phyloP scores from a whole-genome alignment of 2,797 vertebrate genomes.

The Myotis vivesi region DNA sequence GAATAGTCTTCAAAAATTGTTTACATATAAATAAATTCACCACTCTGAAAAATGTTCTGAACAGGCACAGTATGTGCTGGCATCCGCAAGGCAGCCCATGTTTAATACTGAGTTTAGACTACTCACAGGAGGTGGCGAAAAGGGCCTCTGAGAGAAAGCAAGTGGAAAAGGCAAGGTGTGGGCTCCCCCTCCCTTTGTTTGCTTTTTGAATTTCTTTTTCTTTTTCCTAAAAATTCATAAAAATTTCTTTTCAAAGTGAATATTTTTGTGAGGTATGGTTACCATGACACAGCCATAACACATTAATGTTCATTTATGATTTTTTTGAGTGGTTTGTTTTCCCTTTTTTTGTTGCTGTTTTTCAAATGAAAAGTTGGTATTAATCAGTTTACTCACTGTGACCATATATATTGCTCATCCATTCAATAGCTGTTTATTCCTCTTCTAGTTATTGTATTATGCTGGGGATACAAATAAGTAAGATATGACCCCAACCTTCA shows the following conservation, averaged over 20 bases:
- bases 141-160: conserved; percentile 37
- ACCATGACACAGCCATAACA: background rate
- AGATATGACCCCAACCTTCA: background rate
- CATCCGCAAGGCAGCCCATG: background rate
- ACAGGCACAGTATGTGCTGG: background rate
- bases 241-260: conserved; percentile 44
- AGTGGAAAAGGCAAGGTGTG: conserved; percentile 49
- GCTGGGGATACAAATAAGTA: background rate
- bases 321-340: background rate
- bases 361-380: background rate
- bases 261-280: background rate
- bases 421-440: background rate
- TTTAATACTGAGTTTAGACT: conserved; percentile 19
- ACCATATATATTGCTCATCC: background rate
- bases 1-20: conserved; percentile 53
- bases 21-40: conserved; percentile 65
- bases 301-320: background rate
- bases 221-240: conserved; percentile 15
- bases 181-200: background rate
- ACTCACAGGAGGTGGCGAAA: background rate
- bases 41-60: conserved; percentile 19
- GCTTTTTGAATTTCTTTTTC: conserved; percentile 27
- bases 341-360: background rate
- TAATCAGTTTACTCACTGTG: background rate
- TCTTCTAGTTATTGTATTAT: background rate